Evolutionary conservation across 1,140 invertebrate species (phyloP), one percentile per base, ranked within the genome.

Genomic region (Eupeodes corollae): DNA sequence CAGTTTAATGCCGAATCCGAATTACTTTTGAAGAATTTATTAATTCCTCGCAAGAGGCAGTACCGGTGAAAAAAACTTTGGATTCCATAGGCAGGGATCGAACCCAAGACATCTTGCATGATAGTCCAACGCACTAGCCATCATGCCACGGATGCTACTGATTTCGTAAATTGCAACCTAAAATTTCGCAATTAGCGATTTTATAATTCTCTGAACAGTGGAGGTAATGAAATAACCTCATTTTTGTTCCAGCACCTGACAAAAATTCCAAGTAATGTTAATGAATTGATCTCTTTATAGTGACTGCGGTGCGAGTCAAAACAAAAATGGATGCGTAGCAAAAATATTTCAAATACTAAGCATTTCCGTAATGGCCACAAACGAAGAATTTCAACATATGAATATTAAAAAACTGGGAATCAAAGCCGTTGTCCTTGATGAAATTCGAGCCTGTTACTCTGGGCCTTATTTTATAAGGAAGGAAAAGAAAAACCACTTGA

Each of bases 251-350:
- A 58, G 15, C 56, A 52, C 42, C 30, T 61, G 35, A 46, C 50
- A 10, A 50, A 51, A 15, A 19, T 59, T 14, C 30, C 48, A 15
- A 6, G 26, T 45, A 10, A 10, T 40, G 45, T 58, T n/a, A 50
- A 51, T 41, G 39, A 59, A 16, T 44, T 58, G 21, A 58, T 52
- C 42, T 52, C n/a, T 66, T 35, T 64, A 63, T 50, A 68, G 56
- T 42, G 63, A 68, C 46, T 54, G 47, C 11, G 66, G 65, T 18
- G 32, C 47, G 16, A 57, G 63, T 5, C 67, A 68, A 50, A 69
- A 65, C 49, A 66, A 63, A 51, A 67, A 67, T 46, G 49, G 48
- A 42, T 49, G 53, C 43, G 41, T 63, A 14, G 21, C 46, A 40
- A 47, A 47, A 14, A 59, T 61, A 56, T 59, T 56, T 39, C 12